Evolutionary conservation across 2,113 vertebrate species (phyloP).

Genomic region (Amphiprion ocellaris): DNA sequence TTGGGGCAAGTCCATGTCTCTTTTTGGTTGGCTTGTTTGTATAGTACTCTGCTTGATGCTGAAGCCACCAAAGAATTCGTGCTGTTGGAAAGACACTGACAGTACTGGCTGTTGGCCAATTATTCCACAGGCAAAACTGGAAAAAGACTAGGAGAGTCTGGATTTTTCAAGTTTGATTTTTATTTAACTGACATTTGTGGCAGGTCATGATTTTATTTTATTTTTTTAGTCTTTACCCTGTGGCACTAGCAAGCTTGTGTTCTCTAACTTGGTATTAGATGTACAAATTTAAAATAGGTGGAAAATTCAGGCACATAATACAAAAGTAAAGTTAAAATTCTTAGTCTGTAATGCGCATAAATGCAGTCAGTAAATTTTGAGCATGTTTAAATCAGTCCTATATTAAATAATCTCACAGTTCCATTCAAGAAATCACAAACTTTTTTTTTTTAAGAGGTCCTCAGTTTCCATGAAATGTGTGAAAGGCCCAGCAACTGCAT

Average conservation of each 20-base stretch:
- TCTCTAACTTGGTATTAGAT: not conserved
- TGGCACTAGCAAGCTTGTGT: conserved; percentile 3
- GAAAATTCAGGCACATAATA: not conserved
- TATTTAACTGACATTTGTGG: conserved; percentile 41
- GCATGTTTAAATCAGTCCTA: not conserved
- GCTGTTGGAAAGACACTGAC: not conserved
- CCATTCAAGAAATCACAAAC: not conserved
- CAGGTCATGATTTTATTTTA: not conserved
- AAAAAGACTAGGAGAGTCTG: conserved; percentile 21
- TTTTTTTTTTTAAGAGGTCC: not conserved
- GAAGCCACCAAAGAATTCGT: not conserved
- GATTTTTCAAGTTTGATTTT: conserved; percentile 25
- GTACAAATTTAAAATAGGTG: not conserved
- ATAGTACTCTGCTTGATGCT: conserved; percentile 1
- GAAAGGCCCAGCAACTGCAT: conserved; percentile 8
- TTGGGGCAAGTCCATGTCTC: not conserved
- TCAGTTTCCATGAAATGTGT: not conserved
- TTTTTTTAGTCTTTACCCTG: not conserved
- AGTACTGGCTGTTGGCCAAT: conserved; percentile 3
- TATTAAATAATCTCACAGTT: not conserved
- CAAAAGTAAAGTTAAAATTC: not conserved
- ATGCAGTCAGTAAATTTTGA: not conserved
- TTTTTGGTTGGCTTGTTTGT: conserved; percentile 9
- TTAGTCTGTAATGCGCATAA: not conserved
- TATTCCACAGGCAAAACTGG: conserved; percentile 44